Base-by-base conservation (phyloP, 2,797 vertebrate genomes). In the Liparis tanakae region DNA sequence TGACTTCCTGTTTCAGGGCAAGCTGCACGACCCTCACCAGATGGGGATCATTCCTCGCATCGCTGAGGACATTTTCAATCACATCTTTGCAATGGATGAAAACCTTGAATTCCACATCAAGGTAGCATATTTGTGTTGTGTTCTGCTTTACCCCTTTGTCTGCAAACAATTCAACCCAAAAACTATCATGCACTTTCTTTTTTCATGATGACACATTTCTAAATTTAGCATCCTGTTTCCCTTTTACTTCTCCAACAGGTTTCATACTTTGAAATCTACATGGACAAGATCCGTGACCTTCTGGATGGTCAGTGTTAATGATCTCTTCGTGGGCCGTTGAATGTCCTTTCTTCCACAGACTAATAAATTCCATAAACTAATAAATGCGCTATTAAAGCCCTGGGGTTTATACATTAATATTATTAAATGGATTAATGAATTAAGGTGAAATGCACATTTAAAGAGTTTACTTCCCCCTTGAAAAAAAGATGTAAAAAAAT, bases 41-140 rank as follows among this genome's bases (percentile, higher is more conserved):
- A 98, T 98, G 97, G 97, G 97, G 18, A 98, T 98, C 90, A 98
- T 98, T 75, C 97, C 97, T 13, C 95, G 97, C 55, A 98, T 98
- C 7, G 96, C 97, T 9, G 95, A 96, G 61, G 97, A 98, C 88
- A 98, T 98, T 90, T 98, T 98, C 93, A 98, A 96, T 88, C 97
- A 98, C 86, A 98, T 98, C 92, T 98, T 98, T 76, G 93, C 96
- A 76, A 98, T 98, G 97, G 97, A 98, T 30, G 97, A 98, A 91
- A 98, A 98, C 89, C 95, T 98, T 4, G 97, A 98, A 89, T 98
- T 98, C 88, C 97, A 98, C 78, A 98, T 98, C 85, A 98, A 98
- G 96, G 97, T 97, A 69, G 17, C 5, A 10, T 8, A 33, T 66
- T 33, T 48, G 5, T 61, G 14, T 44, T 36, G 10, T 57, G 41